Evolutionary conservation across 2,888 invertebrate genomes (phyloP).

Genomic region (Polylopha cassiicola): DNA sequence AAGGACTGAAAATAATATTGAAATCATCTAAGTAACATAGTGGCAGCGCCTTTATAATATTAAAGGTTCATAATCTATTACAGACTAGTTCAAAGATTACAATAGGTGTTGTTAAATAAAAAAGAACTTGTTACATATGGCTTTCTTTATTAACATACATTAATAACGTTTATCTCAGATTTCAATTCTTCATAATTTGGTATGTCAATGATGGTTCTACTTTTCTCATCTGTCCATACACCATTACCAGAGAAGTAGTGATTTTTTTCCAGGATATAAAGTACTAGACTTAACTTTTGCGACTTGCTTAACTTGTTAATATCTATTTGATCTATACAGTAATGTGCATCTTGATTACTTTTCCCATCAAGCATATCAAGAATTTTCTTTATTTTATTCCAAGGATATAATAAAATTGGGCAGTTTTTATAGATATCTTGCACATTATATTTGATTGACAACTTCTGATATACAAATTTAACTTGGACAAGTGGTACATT

Average conservation of each 20-base stretch:
- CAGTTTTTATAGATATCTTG: slow-evolving; percentile 66
- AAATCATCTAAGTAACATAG: too few species aligned
- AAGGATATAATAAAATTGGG: slow-evolving; percentile 63
- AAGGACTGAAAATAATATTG: too few species aligned
- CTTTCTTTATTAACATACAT: neutral
- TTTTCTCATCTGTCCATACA: slow-evolving; percentile 64
- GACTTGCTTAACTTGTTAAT: slow-evolving; percentile 43
- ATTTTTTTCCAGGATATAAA: slow-evolving; percentile 65
- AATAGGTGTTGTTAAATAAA: too few species aligned
- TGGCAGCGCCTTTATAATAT: too few species aligned
- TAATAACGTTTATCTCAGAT: slow-evolving; percentile 4
- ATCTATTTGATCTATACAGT: slow-evolving; percentile 43
- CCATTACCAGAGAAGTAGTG: slow-evolving; percentile 72
- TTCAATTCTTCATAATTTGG: neutral
- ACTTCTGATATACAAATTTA: slow-evolving; percentile 51
- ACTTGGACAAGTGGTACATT: slow-evolving; percentile 64
- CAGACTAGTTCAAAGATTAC: too few species aligned
- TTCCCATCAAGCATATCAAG: slow-evolving; percentile 35
- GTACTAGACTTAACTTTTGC: slow-evolving; percentile 57
- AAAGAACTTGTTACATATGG: too few species aligned
- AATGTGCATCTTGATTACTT: slow-evolving; percentile 21
- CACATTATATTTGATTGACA: slow-evolving; percentile 44
- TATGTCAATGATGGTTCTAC: slow-evolving; percentile 28
- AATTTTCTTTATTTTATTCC: slow-evolving; percentile 54
- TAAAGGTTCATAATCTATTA: too few species aligned